Percentiles rank a stretch among this genome's conserved stretches.
These are phyloP conservation scores for Bimastos eiseni DNA, from an alignment of 2,888 invertebrate species.

Conservation along the genomic window DNA sequence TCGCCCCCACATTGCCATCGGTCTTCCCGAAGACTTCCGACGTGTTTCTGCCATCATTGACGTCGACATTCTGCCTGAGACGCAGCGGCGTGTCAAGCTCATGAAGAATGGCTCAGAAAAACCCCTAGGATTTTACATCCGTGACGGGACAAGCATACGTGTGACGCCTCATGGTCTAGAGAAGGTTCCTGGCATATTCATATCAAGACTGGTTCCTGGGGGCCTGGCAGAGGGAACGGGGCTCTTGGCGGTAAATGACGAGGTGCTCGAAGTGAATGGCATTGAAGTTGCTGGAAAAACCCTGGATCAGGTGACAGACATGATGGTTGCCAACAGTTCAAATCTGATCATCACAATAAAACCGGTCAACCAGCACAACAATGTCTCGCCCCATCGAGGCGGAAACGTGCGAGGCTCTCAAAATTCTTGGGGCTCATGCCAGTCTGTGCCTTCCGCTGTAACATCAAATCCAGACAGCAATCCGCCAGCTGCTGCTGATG, in stretches of 20 bases:
- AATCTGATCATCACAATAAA: conserved; percentile 98
- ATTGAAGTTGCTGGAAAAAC: conserved; percentile 90
- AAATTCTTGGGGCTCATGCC: not conserved
- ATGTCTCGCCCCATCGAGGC: conserved; percentile 35
- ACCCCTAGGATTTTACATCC: conserved; percentile 95
- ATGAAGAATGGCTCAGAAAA: conserved; percentile 72
- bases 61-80: conserved; percentile 97
- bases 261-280: conserved; percentile 90
- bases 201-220: conserved; percentile 91
- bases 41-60: conserved; percentile 99
- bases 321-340: conserved; percentile 97
- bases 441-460: conserved; percentile 14
- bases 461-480: not conserved
- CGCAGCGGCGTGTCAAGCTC: conserved; percentile 72
- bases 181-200: conserved; percentile 74
- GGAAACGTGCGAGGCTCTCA: conserved; percentile 30
- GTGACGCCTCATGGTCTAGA: conserved; percentile 61
- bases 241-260: conserved; percentile 94
- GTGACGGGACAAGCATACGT: conserved; percentile 67
- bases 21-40: conserved; percentile 96
- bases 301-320: conserved; percentile 85
- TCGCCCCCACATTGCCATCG: conserved; percentile 61
- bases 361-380: conserved; percentile 83
- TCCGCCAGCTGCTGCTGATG: not conserved
- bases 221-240: conserved; percentile 94